Conservation (phyloP, 1,140 invertebrate genomes). For the Dinoponera quadriceps region DNA sequence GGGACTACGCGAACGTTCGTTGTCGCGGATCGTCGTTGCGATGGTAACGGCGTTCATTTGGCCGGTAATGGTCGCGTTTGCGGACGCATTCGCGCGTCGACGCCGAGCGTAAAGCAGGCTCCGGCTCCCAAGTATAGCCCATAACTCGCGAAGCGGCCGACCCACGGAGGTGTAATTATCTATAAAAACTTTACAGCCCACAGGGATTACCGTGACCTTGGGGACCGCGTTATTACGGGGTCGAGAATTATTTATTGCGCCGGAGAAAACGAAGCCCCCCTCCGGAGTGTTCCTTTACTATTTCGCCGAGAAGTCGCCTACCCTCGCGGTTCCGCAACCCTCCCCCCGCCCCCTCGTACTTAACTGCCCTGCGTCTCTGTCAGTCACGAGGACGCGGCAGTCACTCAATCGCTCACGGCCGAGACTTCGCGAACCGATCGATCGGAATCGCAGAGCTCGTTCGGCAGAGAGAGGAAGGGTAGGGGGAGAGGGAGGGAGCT, state of each 20-base stretch:
- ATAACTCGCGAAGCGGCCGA: neutral
- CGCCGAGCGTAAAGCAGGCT: neutral
- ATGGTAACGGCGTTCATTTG: conserved; percentile 5
- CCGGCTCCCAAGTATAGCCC: neutral
- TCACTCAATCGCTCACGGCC: neutral
- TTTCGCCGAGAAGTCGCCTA: conserved; percentile 28
- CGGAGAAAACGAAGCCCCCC: too few species aligned
- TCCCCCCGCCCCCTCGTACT: neutral
- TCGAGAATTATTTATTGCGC: too few species aligned
- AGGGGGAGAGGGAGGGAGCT: neutral
- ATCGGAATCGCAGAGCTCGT: neutral
- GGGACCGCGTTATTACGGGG: neutral
- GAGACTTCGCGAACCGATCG: conserved; percentile 36
- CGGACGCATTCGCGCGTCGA: neutral
- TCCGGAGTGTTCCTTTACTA: conserved; percentile 21
- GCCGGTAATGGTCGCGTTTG: neutral
- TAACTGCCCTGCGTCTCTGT: neutral
- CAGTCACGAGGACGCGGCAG: neutral
- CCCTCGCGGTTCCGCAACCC: conserved; percentile 14
- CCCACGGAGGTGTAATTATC: neutral
- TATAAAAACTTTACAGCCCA: neutral
- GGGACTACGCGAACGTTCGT: neutral
- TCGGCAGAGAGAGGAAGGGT: conserved; percentile 40
- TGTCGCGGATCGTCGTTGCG: neutral
- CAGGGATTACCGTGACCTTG: conserved; percentile 26